These are phyloP conservation scores for Catharus bicknelli DNA, from an alignment of 2,113 vertebrate genomes.

Conservation along the genomic window DNA sequence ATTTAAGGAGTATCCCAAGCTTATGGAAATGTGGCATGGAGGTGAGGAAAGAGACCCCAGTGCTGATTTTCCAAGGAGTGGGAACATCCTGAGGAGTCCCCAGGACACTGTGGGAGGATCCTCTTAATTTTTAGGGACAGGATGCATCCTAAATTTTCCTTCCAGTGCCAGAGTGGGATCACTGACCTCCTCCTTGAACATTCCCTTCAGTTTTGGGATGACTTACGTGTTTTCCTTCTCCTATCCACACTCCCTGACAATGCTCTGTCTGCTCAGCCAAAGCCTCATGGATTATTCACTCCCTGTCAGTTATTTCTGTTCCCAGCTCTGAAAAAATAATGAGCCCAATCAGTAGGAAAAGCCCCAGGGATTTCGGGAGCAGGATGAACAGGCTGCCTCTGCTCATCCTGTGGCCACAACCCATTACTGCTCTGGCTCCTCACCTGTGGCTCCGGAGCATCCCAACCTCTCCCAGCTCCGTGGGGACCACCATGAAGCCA, in stretches of 20 bases:
- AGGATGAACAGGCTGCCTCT: not conserved
- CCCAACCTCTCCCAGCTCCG: not conserved
- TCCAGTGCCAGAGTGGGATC: not conserved
- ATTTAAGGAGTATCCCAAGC: not conserved
- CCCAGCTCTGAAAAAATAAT: conserved; percentile 45
- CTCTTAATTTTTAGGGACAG: not conserved
- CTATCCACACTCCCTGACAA: rapidly evolving
- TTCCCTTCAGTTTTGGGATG: rapidly evolving
- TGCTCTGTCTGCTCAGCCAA: not conserved
- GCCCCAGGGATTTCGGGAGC: not conserved
- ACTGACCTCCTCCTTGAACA: not conserved
- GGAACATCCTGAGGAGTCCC: not conserved
- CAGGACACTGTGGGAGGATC: rapidly evolving
- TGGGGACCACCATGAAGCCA: not conserved
- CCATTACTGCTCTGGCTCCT: not conserved
- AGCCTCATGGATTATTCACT: conserved; percentile 67
- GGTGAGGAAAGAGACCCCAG: not conserved
- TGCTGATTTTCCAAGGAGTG: not conserved
- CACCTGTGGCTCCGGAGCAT: not conserved
- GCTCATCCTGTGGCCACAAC: not conserved
- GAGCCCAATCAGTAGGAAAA: not conserved
- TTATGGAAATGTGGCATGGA: not conserved
- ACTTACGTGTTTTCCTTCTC: not conserved
- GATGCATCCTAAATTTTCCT: not conserved
- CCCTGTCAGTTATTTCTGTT: conserved; percentile 35